Evolutionary conservation across 2,797 vertebrate species (phyloP), one percentile per base, ranked within the genome.

Genomic region (Rhodeus uyekii): DNA sequence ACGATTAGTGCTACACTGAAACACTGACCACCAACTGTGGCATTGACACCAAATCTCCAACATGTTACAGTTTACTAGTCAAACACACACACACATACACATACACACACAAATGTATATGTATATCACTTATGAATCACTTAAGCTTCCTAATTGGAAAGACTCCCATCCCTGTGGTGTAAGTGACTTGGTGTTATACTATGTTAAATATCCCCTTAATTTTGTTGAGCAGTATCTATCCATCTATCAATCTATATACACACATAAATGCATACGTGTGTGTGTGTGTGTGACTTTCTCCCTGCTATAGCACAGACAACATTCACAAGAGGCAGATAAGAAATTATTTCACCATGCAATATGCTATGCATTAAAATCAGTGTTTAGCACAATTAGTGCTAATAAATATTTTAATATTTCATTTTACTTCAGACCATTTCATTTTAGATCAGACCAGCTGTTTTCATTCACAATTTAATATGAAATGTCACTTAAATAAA

Each of bases 1-100:
- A 92, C 90, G 87, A 93, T 98, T 97, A 98, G 95, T 86, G 85
- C 69, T 80, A 82, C 73, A 89, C 39, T 90, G 80, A 89, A 78
- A 86, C 75, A 90, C 84, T 83, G 75, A 87, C 88, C 87, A 86
- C 91, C 92, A 64, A 36, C 78, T 12, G 50, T 64, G 63, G 50
- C 50, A 83, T 39, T 32, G 68, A 85, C 75, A 78, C 78, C 2
- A 68, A 58, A 80, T 63, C 75, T 39, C 67, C 3, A 34, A 55
- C 69, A 71, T 84, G 6, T 38, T 1, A 2, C 34, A 24, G 53
- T 46, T 34, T 24, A 83, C 48, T 67, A 50, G 22, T 27, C 10
- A 10, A 46, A 72, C 69, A 27, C 71, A n/a, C 10, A 19, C 3
- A 48, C 7, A 50, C 3, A 22, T 19, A 50, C 7, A 50, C 22